Evolutionary conservation across 2,888 invertebrate species (phyloP).

Genomic region (Apodemia zela): DNA sequence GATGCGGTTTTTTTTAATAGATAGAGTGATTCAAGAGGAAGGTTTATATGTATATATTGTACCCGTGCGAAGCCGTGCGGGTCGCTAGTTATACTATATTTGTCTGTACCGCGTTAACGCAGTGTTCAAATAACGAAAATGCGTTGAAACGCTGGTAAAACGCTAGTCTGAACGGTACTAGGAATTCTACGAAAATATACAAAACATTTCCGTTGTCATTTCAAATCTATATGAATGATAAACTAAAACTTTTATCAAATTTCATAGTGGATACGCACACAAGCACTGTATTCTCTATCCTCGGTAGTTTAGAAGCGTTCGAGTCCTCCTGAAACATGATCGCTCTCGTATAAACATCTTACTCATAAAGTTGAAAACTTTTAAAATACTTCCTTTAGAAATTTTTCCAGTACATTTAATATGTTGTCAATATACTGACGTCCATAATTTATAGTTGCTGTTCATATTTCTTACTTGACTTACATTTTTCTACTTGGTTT

Average conservation of each 20-base stretch:
- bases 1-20: no score
- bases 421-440: conserved; percentile 10
- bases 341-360: conserved; percentile 11
- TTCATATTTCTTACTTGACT: conserved; percentile 1
- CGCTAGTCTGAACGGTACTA: no score
- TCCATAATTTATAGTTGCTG: conserved; percentile 3
- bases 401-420: conserved; percentile 12
- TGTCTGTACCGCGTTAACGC: no score
- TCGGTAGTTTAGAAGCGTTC: not conserved
- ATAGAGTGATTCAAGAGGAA: no score
- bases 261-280: not conserved
- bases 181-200: no score
- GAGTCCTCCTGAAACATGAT: not conserved
- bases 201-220: not conserved
- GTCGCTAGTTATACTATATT: no score
- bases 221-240: not conserved
- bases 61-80: no score
- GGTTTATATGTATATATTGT: no score
- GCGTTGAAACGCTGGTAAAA: no score
- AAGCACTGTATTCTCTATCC: not conserved
- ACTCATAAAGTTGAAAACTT: conserved; percentile 14
- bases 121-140: no score
- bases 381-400: conserved; percentile 11
- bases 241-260: not conserved
- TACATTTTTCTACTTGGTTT: not conserved